Conservation (phyloP, 2,113 vertebrate genomes). For the Origma solitaria region DNA sequence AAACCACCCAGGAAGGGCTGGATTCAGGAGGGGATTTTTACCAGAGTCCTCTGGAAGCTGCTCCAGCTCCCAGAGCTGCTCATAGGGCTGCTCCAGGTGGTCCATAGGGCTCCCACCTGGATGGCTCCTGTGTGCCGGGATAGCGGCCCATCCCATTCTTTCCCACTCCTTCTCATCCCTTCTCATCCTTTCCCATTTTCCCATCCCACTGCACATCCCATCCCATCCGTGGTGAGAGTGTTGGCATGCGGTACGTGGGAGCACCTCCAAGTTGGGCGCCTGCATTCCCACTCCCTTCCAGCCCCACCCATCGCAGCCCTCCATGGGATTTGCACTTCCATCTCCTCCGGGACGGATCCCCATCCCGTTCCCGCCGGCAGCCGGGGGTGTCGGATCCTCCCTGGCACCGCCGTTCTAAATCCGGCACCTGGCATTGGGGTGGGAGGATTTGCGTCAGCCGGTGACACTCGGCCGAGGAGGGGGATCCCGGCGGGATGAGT, state of each 20-base stretch:
- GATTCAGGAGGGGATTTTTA: not conserved
- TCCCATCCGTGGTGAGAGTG: fast-evolving
- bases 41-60: not conserved
- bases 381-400: not conserved
- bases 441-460: slow-evolving; percentile 57
- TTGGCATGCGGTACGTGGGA: fast-evolving
- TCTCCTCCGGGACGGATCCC: not conserved
- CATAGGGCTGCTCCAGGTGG: no score
- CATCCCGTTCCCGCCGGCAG: not conserved
- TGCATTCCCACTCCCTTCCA: fast-evolving
- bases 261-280: not conserved
- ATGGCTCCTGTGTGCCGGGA: not conserved
- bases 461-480: not conserved
- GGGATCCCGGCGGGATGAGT: slow-evolving; percentile 43
- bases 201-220: not conserved
- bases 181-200: not conserved
- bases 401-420: not conserved
- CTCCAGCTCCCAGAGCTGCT: no score
- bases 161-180: not conserved
- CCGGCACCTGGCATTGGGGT: not conserved
- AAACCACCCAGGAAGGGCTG: not conserved
- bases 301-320: not conserved
- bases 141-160: not conserved
- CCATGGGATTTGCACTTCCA: not conserved
- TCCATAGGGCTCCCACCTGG: not conserved